Base-by-base conservation (phyloP, 2,888 invertebrate species). In the Linyphia triangularis region DNA sequence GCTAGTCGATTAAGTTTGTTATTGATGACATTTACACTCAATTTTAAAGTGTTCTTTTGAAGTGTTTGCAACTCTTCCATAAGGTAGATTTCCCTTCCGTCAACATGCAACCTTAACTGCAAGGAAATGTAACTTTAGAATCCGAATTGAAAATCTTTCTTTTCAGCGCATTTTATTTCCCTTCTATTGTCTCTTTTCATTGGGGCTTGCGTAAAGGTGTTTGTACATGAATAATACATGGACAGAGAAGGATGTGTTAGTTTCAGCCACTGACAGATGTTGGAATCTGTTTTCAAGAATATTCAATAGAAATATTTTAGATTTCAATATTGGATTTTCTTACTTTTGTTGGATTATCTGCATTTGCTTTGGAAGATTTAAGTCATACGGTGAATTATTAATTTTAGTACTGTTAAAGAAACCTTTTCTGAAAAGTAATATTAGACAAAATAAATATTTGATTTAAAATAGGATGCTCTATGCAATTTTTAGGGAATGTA, bases 141-240 rank as follows among this genome's bases (percentile, higher is more conserved):
- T 75, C 75, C 24, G 37, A 75, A 59, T 75, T 75, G 75, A 75
- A 75, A 75, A 59, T 75, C 61, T 75, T 61, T 61, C 75, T 75
- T 61, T 9, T 16, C 33, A 37, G 61, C 33, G 37, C n/a, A n/a
- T 19, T 61, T 75, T 61, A 19, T 19, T 59, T 16, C 61, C 59
- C 61, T 37, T 10, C 28, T 75, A 75, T 75, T 75, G 75, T 75
- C 57, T 75, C 59, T 33, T 24, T 75, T 75, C 75, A 75, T 75
- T 75, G 75, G n/a, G 33, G 16, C 75, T 19, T 13, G 37, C 75
- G 75, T 22, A 37, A 26, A 75, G 75, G 75, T 75, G 61, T 75
- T 75, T 61, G 75, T 16, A 7, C 37, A 75, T 75, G 75, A 40
- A 69, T 69, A 40, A 69, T 69, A 13, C 30, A 69, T 69, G 22